Percentiles rank a stretch among this genome's conserved stretches.
phyloP scores from a whole-genome alignment of 2,113 vertebrate species.

The Nettapus auritus region DNA sequence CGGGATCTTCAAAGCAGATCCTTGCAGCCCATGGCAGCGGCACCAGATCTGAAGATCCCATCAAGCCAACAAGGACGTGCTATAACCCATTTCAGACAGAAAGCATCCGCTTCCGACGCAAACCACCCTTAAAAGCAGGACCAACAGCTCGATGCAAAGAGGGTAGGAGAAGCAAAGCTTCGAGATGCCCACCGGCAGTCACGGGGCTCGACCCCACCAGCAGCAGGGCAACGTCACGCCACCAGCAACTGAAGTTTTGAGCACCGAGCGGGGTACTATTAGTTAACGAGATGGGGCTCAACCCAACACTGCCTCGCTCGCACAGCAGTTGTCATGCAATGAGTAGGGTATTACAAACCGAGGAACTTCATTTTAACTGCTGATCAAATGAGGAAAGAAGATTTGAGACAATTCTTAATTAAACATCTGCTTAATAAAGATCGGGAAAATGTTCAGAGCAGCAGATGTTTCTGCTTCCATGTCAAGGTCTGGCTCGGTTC shows the following conservation, averaged over 20 bases:
- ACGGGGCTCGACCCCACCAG: rapidly evolving
- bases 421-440: neutral
- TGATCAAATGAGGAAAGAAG: neutral
- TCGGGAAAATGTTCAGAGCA: neutral
- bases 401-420: neutral
- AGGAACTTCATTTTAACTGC: constrained; percentile 6
- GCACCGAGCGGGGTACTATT: neutral
- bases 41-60: neutral
- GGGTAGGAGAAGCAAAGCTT: neutral
- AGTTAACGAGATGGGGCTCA: neutral
- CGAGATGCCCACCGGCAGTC: neutral
- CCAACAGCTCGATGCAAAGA: neutral
- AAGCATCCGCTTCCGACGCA: too few relatives aligned
- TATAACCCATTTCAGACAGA: neutral
- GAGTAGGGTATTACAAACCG: constrained; percentile 7
- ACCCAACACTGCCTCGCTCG: neutral
- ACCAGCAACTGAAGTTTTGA: neutral
- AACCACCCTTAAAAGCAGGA: neutral
- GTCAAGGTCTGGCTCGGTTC: neutral
- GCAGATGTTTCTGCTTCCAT: neutral
- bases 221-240: rapidly evolving
- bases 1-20: neutral
- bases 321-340: constrained; percentile 10
- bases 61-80: neutral
- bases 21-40: rapidly evolving